Conservation (phyloP, 2,888 invertebrate genomes). For the Unio pictorum region DNA sequence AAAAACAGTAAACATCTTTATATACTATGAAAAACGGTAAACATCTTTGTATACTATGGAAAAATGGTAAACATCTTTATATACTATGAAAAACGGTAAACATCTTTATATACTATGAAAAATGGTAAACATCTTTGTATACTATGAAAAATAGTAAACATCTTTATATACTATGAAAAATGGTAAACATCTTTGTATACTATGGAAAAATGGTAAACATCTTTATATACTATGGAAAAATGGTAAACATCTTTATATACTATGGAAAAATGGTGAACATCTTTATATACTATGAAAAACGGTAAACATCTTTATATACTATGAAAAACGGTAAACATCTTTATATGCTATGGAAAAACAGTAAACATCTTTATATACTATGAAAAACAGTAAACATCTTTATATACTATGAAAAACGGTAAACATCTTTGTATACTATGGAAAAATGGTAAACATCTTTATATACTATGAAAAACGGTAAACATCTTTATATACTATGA, state of each 20-base stretch:
- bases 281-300: constrained; percentile 54
- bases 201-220: too few species aligned
- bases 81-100: too few species aligned
- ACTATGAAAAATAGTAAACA: too few species aligned
- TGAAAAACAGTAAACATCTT: too few species aligned
- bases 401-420: constrained; percentile 58
- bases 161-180: constrained; percentile 53
- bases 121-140: constrained; percentile 40
- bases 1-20: constrained; percentile 46
- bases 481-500: too few species aligned
- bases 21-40: too few species aligned
- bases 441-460: constrained; percentile 48
- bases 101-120: constrained; percentile 55
- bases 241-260: constrained; percentile 38
- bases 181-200: constrained; percentile 38
- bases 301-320: constrained; percentile 35
- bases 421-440: constrained; percentile 42
- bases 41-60: constrained; percentile 54
- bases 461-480: too few species aligned
- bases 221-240: constrained; percentile 53
- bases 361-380: constrained; percentile 34
- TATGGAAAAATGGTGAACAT: too few species aligned
- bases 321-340: too few species aligned
- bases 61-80: constrained; percentile 46
- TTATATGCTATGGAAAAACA: constrained; percentile 54